Evolutionary conservation across 1,140 invertebrate genomes (phyloP), one percentile per base, ranked within the genome.

Genomic region (Sycophaga agraensis): DNA sequence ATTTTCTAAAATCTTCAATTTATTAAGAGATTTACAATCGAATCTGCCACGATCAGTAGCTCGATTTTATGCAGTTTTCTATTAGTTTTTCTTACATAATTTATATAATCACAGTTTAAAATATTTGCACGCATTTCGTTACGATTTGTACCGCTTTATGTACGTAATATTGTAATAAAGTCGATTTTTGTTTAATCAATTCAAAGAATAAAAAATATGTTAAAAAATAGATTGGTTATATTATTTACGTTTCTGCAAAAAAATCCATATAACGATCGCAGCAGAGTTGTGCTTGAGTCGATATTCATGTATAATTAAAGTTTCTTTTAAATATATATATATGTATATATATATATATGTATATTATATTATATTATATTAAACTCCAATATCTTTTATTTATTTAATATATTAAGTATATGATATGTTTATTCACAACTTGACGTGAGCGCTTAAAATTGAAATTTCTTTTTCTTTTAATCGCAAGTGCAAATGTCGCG

Each of bases 351-450:
- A 60, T n/a, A n/a, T n/a, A n/a, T n/a, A n/a, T n/a, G n/a, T n/a
- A n/a, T n/a, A n/a, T n/a, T n/a, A n/a, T n/a, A 64, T 54, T 66
- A 57, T 63, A 35, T 24, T 74, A 75, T 74, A 74, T 75, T 78
- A 72, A 76, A 75, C 64, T 71, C 67, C 71, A 72, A 77, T 77
- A 77, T 75, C 63, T 71, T 65, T 68, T 70, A 68, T 75, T 73
- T 68, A 65, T 73, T 75, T 58, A 74, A 77, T 80, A 78, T 77
- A 79, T 77, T 76, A 76, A 69, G 74, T 76, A 67, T 79, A 79
- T 79, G 78, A 80, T 80, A 80, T 80, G 78, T 80, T 79, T 79
- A 78, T 80, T 80, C 78, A 80, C 78, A 79, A 80, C 77, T 77
- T 78, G 76, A 80, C 79, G 78, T 80, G 78, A 80, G 78, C 78